These are phyloP conservation scores for Hemistola chrysoprasaria DNA, from an alignment of 2,888 invertebrate genomes.

Conservation along the genomic window DNA sequence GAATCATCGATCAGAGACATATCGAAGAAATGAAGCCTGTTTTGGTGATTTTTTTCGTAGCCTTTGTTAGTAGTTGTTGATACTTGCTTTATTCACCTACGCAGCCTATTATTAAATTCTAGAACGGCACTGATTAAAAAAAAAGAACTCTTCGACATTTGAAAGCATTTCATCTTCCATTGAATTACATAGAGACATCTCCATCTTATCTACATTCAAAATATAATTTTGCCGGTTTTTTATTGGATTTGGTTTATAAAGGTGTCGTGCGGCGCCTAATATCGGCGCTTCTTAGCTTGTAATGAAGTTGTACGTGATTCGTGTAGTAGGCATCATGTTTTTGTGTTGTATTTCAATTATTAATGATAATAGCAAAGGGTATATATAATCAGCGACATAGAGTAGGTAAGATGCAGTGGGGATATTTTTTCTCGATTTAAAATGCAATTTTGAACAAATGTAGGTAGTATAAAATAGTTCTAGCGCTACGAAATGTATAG, in stretches of 20 bases:
- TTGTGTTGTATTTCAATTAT: slow-evolving; percentile 63
- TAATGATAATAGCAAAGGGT: slow-evolving; percentile 59
- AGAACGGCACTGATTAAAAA: too few relatives aligned
- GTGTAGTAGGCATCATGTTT: slow-evolving; percentile 42
- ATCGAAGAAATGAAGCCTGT: too few relatives aligned
- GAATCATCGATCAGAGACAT: too few relatives aligned
- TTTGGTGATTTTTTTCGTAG: too few relatives aligned
- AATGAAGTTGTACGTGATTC: slow-evolving; percentile 59
- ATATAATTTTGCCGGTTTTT: slow-evolving; percentile 21
- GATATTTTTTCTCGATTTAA: background rate
- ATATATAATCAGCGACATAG: slow-evolving; percentile 45
- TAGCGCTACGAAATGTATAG: too few relatives aligned
- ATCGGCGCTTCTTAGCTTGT: slow-evolving; percentile 30
- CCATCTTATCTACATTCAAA: slow-evolving; percentile 18
- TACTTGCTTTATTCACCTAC: too few relatives aligned
- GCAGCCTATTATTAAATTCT: too few relatives aligned
- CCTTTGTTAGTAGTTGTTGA: too few relatives aligned
- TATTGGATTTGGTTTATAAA: slow-evolving; percentile 23
- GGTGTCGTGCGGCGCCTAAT: slow-evolving; percentile 28
- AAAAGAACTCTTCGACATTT: too few relatives aligned
- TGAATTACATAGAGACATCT: slow-evolving; percentile 16
- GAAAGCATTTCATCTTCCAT: slow-evolving; percentile 7
- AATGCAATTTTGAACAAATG: too few relatives aligned
- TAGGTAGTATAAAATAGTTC: too few relatives aligned
- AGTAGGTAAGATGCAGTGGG: slow-evolving; percentile 29